Evolutionary conservation across 2,113 vertebrate species (phyloP), one percentile per base, ranked within the genome.

Genomic region (Rhinoptilus africanus): DNA sequence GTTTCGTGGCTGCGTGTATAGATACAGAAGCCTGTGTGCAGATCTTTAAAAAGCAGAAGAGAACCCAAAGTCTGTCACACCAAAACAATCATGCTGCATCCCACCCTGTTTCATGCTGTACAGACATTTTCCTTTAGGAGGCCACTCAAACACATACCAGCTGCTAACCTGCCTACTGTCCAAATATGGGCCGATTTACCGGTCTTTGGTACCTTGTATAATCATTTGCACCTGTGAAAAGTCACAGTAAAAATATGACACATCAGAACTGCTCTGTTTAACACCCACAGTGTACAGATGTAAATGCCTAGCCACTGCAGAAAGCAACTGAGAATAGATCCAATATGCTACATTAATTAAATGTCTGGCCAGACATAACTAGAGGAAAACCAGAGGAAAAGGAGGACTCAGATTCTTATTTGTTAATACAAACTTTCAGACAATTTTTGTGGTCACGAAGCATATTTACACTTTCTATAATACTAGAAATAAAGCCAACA

Each of bases 211-310:
- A 90, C 43, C 54, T 50, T 62, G 45, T 93, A 74, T 30, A 80
- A 62, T 51, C 47, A 67, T 74, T 86, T 2, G 1, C 50, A 85
- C 75, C 56, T 64, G 37, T 77, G 75, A 88, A 86, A 95, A 59
- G 63, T 85, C 74, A 63, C 63, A 76, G 75, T 24, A 39, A 88
- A 95, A 95, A 56, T 69, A 69, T 3, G 1, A 34, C 71, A 80
- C 62, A 63, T 83, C 57, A 92, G 88, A 92, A 54, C 37, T 53
- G 20, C 1, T 5, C 53, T 63, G 41, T 43, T 88, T 39, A 59
- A 84, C 92, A 92, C 75, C 50, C 82, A 71, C 93, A 92, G 83
- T 63, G 83, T 83, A 47, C 54, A 92, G 79, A 83, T 71, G 72
- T 83, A 96, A 83, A 45, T 19, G 41, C 54, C 41, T 47, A 63